Evolutionary conservation across 2,113 vertebrate species (phyloP).

Genomic region (Leiothrix lutea): DNA sequence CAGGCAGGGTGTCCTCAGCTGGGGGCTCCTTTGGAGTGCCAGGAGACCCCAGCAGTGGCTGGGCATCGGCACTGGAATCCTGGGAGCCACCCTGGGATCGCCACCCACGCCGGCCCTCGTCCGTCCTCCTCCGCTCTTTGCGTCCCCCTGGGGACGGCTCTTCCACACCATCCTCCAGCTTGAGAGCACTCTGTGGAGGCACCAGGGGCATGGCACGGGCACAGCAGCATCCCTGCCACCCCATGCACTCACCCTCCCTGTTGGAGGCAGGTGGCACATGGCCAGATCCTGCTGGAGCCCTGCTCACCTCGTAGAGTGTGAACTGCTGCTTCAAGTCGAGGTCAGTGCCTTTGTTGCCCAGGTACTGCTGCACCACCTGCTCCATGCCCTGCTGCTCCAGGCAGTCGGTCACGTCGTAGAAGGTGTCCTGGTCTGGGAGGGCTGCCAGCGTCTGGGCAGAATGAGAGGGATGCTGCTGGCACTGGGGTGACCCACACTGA

Average conservation of each 20-base stretch:
- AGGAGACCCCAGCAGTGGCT: neutral
- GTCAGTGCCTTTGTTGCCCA: constrained; percentile 77
- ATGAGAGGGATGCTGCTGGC: neutral
- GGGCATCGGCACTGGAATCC: neutral
- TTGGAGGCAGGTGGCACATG: neutral
- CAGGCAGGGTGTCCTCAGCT: neutral
- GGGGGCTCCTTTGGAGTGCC: neutral
- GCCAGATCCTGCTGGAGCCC: neutral
- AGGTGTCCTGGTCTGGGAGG: constrained; percentile 94
- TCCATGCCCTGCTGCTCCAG: constrained; percentile 94
- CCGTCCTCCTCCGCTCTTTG: constrained; percentile 85
- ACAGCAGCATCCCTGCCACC: neutral
- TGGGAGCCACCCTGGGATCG: constrained; percentile 70
- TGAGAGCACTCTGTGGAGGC: constrained; percentile 77
- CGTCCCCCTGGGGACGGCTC: constrained; percentile 68
- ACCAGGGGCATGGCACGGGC: neutral
- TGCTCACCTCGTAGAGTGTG: constrained; percentile 82
- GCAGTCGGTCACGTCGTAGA: constrained; percentile 92
- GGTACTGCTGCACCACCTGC: constrained; percentile 79
- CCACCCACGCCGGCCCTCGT: constrained; percentile 81
- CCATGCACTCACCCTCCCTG: neutral
- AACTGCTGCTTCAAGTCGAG: constrained; percentile 86
- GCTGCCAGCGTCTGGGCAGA: constrained; percentile 81
- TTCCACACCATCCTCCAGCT: constrained; percentile 84
- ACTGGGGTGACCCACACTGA: neutral